Evolutionary conservation across 2,113 vertebrate species (phyloP), one percentile per base, ranked within the genome.

Genomic region (Vireo altiloquus): DNA sequence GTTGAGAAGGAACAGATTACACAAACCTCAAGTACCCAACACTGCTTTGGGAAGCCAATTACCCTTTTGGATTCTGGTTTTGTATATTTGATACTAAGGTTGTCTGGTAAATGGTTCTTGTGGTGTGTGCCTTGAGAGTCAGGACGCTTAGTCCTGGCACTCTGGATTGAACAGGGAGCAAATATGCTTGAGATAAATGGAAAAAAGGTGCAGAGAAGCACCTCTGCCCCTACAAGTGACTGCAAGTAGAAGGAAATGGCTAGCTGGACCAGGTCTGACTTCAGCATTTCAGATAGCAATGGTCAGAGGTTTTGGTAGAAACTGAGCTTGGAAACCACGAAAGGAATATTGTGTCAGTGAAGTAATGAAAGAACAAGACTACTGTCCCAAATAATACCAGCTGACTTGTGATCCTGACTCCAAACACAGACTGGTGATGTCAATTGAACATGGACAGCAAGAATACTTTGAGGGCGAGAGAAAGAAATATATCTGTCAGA

Each of bases 131-230:
- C 31, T 57, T 40, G 30, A 66, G 46, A 83, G 31, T 47, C 59
- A 60, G 23, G 23, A 35, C 14, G 37, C 28, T 54, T 35, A 49
- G n/a, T 59, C 7, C 57, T 72, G 47, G 33, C 35, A 30, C 35
- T 57, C 1, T 2, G 21, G 33, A 35, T 39, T n/a, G 28, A 71
- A 30, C 13, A 57, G n/a, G n/a, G 31, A 66, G 66, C 21, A 23
- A 56, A 35, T 35, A 28, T 0, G 2, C 25, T 63, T 40, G 35
- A 87, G 49, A 68, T 2, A 3, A 64, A 44, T 0, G 6, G 13
- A 64, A 17, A 50, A 28, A 76, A 87, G 25, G 5, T 47, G n/a
- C 15, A 90, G 60, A 88, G 17, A 59, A 71, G 60, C 37, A 57
- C 28, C 37, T 70, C 54, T 78, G 15, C 27, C 18, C 37, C 79